Percentiles rank a stretch among this genome's conserved stretches.
These are phyloP conservation scores for Pseudolycoriella hygida DNA, from an alignment of 2,888 invertebrate genomes.

Conservation along the genomic window DNA sequence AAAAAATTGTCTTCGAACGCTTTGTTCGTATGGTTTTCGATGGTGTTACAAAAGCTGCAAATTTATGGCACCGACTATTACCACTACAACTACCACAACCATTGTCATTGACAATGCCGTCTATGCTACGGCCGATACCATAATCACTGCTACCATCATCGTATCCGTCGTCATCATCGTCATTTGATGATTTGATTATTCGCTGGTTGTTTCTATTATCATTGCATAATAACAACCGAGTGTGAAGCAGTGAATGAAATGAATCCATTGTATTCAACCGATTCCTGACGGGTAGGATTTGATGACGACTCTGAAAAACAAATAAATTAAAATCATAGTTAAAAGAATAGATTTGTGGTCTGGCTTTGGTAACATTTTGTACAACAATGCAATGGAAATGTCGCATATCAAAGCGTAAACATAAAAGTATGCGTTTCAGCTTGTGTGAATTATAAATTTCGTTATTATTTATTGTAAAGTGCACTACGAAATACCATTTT, in stretches of 20 bases:
- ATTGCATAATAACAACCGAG: background rate
- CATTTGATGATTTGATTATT: background rate
- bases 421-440: too few species aligned
- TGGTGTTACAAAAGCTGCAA: background rate
- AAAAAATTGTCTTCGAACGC: background rate
- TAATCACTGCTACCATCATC: background rate
- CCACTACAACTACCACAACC: background rate
- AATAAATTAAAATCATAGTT: too few species aligned
- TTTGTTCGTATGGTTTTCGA: background rate
- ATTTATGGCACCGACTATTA: background rate
- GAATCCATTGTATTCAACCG: conserved; percentile 1
- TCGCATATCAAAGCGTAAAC: too few species aligned
- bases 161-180: background rate
- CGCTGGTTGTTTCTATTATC: background rate
- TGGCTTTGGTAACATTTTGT: too few species aligned
- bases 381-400: too few species aligned
- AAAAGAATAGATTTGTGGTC: too few species aligned
- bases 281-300: background rate
- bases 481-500: too few species aligned
- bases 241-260: background rate
- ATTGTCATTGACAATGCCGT: background rate
- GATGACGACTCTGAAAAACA: background rate
- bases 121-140: background rate
- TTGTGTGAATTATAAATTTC: too few species aligned
- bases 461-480: too few species aligned